Evolutionary conservation across 1,140 invertebrate genomes (phyloP), one percentile per base, ranked within the genome.

Genomic region (Macrosteles quadrilineatus): DNA sequence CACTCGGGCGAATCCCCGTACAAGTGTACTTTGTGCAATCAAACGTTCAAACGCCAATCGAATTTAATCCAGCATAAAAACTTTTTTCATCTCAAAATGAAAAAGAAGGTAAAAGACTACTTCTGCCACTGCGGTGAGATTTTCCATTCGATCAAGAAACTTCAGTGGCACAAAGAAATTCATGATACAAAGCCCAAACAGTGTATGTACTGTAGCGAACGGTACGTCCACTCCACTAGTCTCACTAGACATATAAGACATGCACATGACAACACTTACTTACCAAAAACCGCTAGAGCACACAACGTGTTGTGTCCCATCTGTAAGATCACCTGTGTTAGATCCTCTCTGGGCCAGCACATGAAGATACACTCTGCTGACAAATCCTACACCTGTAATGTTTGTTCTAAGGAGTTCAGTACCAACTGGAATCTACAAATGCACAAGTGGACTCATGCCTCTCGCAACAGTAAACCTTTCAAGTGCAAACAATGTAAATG

Each of bases 341-440:
- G 90, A 70, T 86, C 89, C 1, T 93, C 91, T 19, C 82, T 95
- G 2, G 87, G 90, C n/a, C 87, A 89, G 9, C 93, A 95, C 76
- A 88, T 94, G 82, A 85, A 86, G 53, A 91, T 89, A 27, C 91
- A 93, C 80, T 89, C 87, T 73, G 90, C 88, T 19, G 85, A 87
- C 63, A 87, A 88, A 62, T 90, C 90, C 4, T 92, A 87, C 81
- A 83, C 87, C 63, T 96, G 94, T 81, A 84, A 89, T 64, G 88
- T 94, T 31, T 95, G 94, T 81, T 91, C 89, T 71, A 94, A 94
- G 77, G 84, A 86, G 30, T 95, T 95, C 81, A 90, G 88, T 57
- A 94, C 93, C 45, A 94, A 94, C 80, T 94, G 92, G 90, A 96
- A 95, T 80, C 82, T 95, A 43, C 91, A 93, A 75, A 84, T 93